Conservation (phyloP, 2,797 vertebrate species). For the Cryptoblepharus egeriae region DNA sequence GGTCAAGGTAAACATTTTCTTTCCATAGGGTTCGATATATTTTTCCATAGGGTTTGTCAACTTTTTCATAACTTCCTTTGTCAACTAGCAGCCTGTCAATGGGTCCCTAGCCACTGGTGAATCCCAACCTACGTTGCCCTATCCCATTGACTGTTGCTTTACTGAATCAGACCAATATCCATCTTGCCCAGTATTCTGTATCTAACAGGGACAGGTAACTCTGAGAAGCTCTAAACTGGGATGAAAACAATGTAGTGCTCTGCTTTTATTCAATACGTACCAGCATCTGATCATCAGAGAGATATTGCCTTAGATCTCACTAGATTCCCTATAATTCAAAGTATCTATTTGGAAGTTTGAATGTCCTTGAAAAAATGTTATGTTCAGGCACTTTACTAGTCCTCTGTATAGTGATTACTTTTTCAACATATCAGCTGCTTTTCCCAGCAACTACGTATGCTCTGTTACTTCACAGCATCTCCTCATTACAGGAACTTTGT, state of each 20-base stretch:
- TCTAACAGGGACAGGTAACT: not conserved
- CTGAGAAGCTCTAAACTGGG: not conserved
- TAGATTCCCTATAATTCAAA: not conserved
- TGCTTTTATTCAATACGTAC: no score
- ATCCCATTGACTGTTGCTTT: not conserved
- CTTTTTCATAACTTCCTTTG: no score
- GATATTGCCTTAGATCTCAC: not conserved
- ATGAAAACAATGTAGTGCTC: not conserved
- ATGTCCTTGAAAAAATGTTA: not conserved
- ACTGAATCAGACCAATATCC: not conserved
- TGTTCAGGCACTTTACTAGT: not conserved
- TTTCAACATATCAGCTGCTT: not conserved
- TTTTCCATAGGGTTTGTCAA: no score
- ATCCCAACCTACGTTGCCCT: no score
- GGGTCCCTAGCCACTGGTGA: no score
- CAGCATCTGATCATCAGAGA: not conserved
- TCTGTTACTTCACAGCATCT: not conserved
- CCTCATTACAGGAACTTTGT: not conserved
- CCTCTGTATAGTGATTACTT: not conserved
- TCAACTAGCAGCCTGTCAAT: no score
- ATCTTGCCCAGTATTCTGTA: not conserved
- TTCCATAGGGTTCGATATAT: no score
- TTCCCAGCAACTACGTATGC: not conserved
- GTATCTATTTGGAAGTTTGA: not conserved
- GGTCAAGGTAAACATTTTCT: no score